Conservation (phyloP, 2,113 vertebrate genomes). For the Chaenocephalus aceratus region DNA sequence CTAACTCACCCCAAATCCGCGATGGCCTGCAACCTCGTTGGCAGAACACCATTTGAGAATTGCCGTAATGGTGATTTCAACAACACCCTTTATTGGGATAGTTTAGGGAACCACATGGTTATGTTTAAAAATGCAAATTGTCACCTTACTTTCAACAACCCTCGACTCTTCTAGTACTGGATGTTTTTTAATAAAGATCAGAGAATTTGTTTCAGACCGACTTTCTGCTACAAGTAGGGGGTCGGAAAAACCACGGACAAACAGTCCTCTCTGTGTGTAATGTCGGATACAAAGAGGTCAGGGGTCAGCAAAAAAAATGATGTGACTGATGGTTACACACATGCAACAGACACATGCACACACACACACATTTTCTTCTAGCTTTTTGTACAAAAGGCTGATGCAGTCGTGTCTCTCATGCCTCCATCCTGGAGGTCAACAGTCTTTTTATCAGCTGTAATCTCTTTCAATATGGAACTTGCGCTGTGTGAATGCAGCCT, state of each 20-base stretch:
- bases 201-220: too few relatives aligned
- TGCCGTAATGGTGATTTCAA: too few relatives aligned
- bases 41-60: too few relatives aligned
- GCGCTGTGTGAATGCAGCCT: constrained; percentile 36
- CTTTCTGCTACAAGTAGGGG: too few relatives aligned
- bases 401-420: constrained; percentile 2
- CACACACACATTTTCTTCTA: constrained; percentile 2
- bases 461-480: constrained; percentile 37
- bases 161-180: too few relatives aligned
- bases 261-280: constrained; percentile 26
- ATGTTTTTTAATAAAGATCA: too few relatives aligned
- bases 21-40: too few relatives aligned
- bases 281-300: constrained; percentile 37
- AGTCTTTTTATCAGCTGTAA: constrained; percentile 33
- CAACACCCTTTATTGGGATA: too few relatives aligned
- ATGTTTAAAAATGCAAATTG: too few relatives aligned
- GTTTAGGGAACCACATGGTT: too few relatives aligned
- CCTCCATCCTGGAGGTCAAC: constrained; percentile 48
- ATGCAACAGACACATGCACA: not conserved
- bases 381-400: not conserved
- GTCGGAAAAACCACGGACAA: not conserved
- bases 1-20: too few relatives aligned
- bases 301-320: constrained; percentile 28
- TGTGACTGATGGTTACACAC: not conserved
- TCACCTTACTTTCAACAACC: too few relatives aligned